These are phyloP conservation scores for Heteropelma amictum DNA, from an alignment of 2,888 invertebrate species.

Conservation along the genomic window DNA sequence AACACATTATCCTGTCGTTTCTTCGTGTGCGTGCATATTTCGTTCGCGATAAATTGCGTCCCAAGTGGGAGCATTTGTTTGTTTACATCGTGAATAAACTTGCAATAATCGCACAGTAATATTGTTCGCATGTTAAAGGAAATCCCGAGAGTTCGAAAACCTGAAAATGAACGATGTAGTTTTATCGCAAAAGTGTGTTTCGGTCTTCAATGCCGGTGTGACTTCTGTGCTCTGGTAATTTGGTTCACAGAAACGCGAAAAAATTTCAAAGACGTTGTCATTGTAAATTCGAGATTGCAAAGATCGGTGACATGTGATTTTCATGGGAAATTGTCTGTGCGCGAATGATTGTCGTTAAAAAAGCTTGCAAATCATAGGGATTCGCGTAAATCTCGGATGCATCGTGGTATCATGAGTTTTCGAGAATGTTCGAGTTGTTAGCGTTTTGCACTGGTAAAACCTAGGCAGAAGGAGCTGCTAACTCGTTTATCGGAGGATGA, in stretches of 20 bases:
- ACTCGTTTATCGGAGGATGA: not conserved
- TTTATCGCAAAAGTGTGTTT: not conserved
- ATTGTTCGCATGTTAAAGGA: not conserved
- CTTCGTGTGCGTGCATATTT: constrained; percentile 9
- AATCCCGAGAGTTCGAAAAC: not conserved
- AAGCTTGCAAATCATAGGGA: not conserved
- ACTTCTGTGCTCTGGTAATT: not conserved
- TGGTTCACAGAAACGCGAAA: not conserved
- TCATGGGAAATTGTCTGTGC: too few species aligned
- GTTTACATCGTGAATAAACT: constrained; percentile 49
- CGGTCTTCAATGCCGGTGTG: constrained; percentile 1
- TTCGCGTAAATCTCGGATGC: not conserved
- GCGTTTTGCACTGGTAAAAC: not conserved
- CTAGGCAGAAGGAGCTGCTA: not conserved
- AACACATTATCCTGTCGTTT: constrained; percentile 6
- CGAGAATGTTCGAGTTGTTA: constrained; percentile 10
- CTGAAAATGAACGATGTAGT: not conserved
- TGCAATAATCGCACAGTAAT: constrained; percentile 3
- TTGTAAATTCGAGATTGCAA: too few species aligned
- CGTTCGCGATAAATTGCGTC: constrained; percentile 48
- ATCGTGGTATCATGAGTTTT: constrained; percentile 1
- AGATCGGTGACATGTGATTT: too few species aligned
- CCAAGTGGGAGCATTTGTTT: constrained; percentile 55
- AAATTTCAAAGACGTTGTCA: too few species aligned
- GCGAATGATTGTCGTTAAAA: not conserved